These are phyloP conservation scores for Metridium senile DNA, from an alignment of 92 coral and sea anemone species.

Conservation along the genomic window DNA sequence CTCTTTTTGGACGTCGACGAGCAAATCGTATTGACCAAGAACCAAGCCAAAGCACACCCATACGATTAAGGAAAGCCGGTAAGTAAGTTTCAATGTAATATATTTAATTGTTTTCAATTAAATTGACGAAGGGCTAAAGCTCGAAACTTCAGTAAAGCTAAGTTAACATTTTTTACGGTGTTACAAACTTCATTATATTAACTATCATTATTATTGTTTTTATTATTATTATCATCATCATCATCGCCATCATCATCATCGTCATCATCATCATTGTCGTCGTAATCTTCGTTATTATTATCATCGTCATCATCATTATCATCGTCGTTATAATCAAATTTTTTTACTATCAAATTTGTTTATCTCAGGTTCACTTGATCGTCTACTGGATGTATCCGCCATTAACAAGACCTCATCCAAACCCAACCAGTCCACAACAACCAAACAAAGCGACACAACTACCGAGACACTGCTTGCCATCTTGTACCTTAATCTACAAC, in stretches of 20 bases:
- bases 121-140: too few species aligned
- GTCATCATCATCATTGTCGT: too few species aligned
- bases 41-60: slow-evolving; percentile 44
- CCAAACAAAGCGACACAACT: slow-evolving; percentile 47
- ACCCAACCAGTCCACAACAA: not conserved
- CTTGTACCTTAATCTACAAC: slow-evolving; percentile 77
- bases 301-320: too few species aligned
- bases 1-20: slow-evolving; percentile 58
- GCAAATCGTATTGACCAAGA: slow-evolving; percentile 20
- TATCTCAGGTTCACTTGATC: slow-evolving; percentile 20
- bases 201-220: too few species aligned
- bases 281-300: too few species aligned
- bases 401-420: not conserved
- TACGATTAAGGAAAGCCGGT: slow-evolving; percentile 7
- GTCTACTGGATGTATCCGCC: slow-evolving; percentile 25
- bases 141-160: too few species aligned
- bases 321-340: not conserved
- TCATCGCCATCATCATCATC: too few species aligned
- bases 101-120: too few species aligned
- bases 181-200: too few species aligned
- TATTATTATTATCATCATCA: too few species aligned
- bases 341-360: too few species aligned
- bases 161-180: too few species aligned
- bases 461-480: slow-evolving; percentile 76
- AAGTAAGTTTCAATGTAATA: not conserved